These are phyloP conservation scores for Epinephelus moara DNA, from an alignment of 2,113 vertebrate genomes.

Conservation along the genomic window DNA sequence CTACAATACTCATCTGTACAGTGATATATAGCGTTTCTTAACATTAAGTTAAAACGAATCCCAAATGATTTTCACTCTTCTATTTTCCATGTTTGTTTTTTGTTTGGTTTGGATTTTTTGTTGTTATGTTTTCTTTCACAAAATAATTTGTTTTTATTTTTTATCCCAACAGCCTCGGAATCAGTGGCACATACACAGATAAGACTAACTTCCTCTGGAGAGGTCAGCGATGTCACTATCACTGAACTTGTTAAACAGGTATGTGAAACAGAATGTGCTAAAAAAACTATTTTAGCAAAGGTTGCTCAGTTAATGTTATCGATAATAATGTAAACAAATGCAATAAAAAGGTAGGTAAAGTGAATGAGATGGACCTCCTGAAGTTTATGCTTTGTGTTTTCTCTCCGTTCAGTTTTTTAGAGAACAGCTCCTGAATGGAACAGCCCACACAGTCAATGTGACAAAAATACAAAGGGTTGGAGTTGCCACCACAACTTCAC, in stretches of 20 bases:
- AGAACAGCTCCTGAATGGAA: slow-evolving; percentile 39
- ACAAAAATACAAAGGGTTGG: not conserved
- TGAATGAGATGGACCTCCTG: not conserved
- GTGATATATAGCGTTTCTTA: too few relatives aligned
- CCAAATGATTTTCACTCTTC: too few relatives aligned
- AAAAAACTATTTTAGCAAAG: not conserved
- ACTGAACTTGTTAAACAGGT: slow-evolving; percentile 35
- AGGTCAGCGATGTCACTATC: slow-evolving; percentile 42
- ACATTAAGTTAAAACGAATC: too few relatives aligned
- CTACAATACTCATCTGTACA: too few relatives aligned
- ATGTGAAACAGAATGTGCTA: not conserved
- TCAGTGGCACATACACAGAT: slow-evolving; percentile 23
- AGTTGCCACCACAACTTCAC: not conserved
- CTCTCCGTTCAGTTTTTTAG: slow-evolving; percentile 48
- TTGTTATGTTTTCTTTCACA: too few relatives aligned
- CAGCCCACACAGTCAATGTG: not conserved
- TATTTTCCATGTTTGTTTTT: too few relatives aligned
- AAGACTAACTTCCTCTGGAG: slow-evolving; percentile 14
- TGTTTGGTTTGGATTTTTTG: too few relatives aligned
- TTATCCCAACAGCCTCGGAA: not conserved
- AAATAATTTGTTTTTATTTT: too few relatives aligned
- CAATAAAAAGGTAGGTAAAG: not conserved
- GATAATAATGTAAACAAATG: not conserved
- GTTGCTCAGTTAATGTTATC: not conserved
- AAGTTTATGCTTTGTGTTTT: slow-evolving; percentile 10